Percentiles rank a stretch among this genome's conserved stretches.
Conservation (phyloP, 1,140 invertebrate species). For the Limonius californicus region DNA sequence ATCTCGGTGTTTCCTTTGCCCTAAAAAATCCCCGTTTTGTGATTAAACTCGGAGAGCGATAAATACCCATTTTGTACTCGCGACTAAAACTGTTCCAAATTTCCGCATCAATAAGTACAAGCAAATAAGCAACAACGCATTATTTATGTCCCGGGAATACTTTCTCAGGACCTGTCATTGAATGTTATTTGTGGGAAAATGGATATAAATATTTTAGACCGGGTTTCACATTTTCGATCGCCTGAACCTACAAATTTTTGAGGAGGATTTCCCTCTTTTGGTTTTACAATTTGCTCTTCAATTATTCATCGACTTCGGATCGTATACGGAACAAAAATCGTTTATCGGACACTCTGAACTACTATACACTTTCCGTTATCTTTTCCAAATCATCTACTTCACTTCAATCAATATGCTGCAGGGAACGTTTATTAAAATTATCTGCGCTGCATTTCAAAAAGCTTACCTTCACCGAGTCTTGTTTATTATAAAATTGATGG, state of each 20-base stretch:
- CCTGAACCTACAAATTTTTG: slow-evolving; percentile 3
- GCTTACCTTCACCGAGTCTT: too few species aligned
- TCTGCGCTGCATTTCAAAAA: too few species aligned
- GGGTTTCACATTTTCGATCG: slow-evolving; percentile 8
- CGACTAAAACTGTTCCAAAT: not conserved
- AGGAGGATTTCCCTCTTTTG: slow-evolving; percentile 3
- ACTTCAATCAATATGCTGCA: too few species aligned
- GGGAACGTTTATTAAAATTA: too few species aligned
- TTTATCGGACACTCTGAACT: too few species aligned
- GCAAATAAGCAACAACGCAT: not conserved
- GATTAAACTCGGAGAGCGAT: not conserved
- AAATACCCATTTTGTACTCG: not conserved
- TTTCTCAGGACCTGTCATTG: slow-evolving; percentile 13
- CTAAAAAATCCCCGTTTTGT: not conserved
- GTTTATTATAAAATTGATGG: too few species aligned
- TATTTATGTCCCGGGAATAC: not conserved
- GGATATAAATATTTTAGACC: slow-evolving; percentile 24
- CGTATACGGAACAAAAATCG: too few species aligned
- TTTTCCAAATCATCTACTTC: too few species aligned
- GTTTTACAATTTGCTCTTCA: not conserved
- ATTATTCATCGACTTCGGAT: too few species aligned
- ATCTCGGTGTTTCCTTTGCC: not conserved
- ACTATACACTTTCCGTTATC: too few species aligned
- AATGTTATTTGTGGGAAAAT: slow-evolving; percentile 18
- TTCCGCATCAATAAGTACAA: not conserved